Conservation (phyloP, 2,113 vertebrate genomes). For the Anseranas semipalmata region DNA sequence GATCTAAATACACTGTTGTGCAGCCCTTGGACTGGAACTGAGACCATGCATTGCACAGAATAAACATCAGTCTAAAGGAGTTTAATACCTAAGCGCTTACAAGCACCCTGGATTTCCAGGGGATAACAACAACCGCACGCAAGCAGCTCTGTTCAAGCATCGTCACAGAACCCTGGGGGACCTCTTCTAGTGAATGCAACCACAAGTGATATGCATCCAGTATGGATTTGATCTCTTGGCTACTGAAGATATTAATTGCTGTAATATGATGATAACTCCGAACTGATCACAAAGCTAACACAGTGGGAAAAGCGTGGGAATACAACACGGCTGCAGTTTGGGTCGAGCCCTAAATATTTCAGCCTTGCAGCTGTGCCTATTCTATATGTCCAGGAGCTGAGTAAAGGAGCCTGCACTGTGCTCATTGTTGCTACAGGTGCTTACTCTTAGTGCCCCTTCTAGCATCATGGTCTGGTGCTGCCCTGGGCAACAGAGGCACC, state of each 20-base stretch:
- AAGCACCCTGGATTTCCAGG: background rate
- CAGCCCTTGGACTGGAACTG: background rate
- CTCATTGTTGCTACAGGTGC: background rate
- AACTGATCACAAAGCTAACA: background rate
- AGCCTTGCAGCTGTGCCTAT: background rate
- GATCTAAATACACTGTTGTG: background rate
- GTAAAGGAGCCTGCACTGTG: background rate
- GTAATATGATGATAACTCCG: background rate
- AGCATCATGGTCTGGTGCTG: accelerated
- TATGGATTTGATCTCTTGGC: background rate
- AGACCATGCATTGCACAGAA: background rate
- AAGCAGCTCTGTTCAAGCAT: background rate
- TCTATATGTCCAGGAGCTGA: background rate
- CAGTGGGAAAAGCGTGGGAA: background rate
- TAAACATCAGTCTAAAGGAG: background rate
- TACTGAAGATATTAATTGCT: background rate
- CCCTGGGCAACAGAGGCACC: background rate
- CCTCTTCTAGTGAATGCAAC: background rate
- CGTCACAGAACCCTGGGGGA: background rate
- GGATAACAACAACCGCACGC: background rate
- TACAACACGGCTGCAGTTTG: accelerated
- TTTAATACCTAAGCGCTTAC: background rate
- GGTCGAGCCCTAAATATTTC: background rate
- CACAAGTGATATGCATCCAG: accelerated
- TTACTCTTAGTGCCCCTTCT: background rate